Evolutionary conservation across 2,888 invertebrate genomes (phyloP), one percentile per base, ranked within the genome.

Genomic region (Halocaridina rubra): DNA sequence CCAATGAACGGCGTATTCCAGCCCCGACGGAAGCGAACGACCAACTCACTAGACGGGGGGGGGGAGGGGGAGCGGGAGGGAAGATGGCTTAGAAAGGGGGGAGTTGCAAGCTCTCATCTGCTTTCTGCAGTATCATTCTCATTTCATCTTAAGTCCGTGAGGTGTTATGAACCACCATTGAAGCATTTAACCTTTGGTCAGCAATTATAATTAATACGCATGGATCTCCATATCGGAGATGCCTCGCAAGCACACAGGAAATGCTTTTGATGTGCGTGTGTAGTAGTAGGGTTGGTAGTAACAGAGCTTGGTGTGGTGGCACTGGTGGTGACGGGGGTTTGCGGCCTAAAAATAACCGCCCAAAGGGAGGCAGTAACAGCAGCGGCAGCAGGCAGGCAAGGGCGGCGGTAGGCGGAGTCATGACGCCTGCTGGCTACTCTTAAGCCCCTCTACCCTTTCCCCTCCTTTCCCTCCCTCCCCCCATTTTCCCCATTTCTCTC

Each of bases 331-430:
- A 30, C n/a, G 16, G 78, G 78, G 78, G 75, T 46, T 61, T 77
- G 61, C 77, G 77, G 77, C 77, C 77, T 77, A 77, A 77, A 77
- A 77, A 77, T 77, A 77, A 77, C 77, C 77, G 39, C 22, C 77
- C 64, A 30, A 77, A 33, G 77, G 77, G 61, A 61, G 77, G 46
- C 33, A 46, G 76, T 59, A 77, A 61, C 76, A 77, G 76, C 61
- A 76, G 76, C 46, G 46, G 72, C 61, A 59, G 76, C 76, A 77
- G 59, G 76, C 59, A 77, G 32, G 76, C 59, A 77, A 46, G 32
- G 39, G 46, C 39, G 27, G 8, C 67, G 30, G 71, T 29, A 32
- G 30, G 71, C 24, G 72, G 39, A 46, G 72, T 46, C 64, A 64
- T 77, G 77, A 64, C 77, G 32, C 76, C 64, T 61, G 30, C 64